Evolutionary conservation across 2,888 invertebrate species (phyloP).

Genomic region (Herminia tarsipennalis): DNA sequence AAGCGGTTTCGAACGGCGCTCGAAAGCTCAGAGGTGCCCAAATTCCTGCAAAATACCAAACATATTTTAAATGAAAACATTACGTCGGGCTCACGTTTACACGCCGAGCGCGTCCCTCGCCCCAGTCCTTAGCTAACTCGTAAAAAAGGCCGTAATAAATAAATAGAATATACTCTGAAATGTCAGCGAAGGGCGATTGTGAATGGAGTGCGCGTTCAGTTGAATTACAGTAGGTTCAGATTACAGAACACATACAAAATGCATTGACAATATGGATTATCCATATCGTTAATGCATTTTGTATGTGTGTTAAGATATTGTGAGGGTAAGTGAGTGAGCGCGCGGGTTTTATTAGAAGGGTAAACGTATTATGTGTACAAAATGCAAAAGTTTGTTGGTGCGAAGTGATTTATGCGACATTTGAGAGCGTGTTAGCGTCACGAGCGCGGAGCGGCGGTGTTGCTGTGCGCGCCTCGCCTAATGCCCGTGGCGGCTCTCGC

Average conservation of each 20-base stretch:
- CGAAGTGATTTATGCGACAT: constrained; percentile 1
- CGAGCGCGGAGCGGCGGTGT: too few species aligned
- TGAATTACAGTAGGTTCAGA: neutral
- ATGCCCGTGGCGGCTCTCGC: neutral
- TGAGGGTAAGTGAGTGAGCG: neutral
- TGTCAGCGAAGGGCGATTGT: neutral
- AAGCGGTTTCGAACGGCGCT: too few species aligned
- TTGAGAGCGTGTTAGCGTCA: neutral
- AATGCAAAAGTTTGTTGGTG: constrained; percentile 1
- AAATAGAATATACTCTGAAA: neutral
- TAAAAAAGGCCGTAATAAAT: neutral
- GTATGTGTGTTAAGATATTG: neutral
- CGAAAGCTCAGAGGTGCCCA: too few species aligned
- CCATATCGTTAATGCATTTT: neutral
- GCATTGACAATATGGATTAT: neutral
- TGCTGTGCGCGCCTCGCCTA: neutral
- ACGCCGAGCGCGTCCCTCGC: neutral
- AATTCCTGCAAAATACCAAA: neutral
- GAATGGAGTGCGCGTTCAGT: neutral
- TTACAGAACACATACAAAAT: neutral
- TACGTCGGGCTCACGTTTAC: neutral
- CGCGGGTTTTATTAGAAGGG: constrained; percentile 1
- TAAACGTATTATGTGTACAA: neutral
- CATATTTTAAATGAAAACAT: constrained; percentile 2
- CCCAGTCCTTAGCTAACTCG: neutral